Evolutionary conservation across 2,888 invertebrate species (phyloP), one percentile per base, ranked within the genome.

Genomic region (Temnothorax unifasciatus): DNA sequence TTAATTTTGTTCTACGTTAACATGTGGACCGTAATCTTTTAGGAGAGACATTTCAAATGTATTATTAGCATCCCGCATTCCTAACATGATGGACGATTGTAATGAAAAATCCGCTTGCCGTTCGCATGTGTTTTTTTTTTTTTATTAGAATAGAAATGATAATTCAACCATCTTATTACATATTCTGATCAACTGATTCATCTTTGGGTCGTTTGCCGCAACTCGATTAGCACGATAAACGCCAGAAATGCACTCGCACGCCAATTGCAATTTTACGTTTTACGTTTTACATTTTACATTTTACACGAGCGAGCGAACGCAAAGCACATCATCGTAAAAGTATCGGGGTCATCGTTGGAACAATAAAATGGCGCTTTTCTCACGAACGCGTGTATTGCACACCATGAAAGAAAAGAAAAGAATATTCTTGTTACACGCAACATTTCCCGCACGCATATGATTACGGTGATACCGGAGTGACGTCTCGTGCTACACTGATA

Each of bases 141-240:
- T 73, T 79, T 69, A 79, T 79, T 79, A 79, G 74, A 79, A 79
- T 79, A 79, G 71, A 79, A 79, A 79, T 66, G 77, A 66, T 47
- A 79, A 73, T 73, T 71, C 59, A 77, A 79, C 11, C 44, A 29
- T 44, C 34, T 34, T 38, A 41, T 44, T 59, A 59, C 73, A 73
- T 18, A 71, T 47, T 57, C 15, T 47, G 34, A 79, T 38, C 25
- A 52, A 76, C 25, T 25, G 25, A 75, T 29, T 68, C 47, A 34
- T 69, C n/a, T 34, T 73, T 69, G 18, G 57, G 2, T 71, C 44
- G 50, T 73, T 73, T 79, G 57, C 79, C 66, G 6, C 38, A 79
- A 79, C 74, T 79, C 57, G 47, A 71, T 73, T 73, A 79, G 44
- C 41, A 21, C 34, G 44, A 79, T 71, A 21, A 71, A 79, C 34